Percentiles rank a stretch among this genome's conserved stretches.
These are phyloP conservation scores for Sinosuthora webbiana DNA, from an alignment of 2,113 vertebrate species.

Conservation along the genomic window DNA sequence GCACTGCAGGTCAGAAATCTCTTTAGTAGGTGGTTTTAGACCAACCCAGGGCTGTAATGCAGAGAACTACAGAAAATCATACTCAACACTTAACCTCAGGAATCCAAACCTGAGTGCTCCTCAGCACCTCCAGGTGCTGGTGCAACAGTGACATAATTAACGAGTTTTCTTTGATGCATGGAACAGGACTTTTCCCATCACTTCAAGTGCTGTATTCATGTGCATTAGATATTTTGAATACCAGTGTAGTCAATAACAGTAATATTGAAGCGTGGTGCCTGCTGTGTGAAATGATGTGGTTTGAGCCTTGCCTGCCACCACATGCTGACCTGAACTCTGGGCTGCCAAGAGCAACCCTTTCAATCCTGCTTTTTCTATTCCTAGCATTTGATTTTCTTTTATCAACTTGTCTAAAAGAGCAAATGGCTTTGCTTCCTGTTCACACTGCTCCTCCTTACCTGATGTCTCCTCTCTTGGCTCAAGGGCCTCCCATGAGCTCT, in stretches of 20 bases:
- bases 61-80: neutral
- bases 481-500: neutral
- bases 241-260: neutral
- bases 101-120: neutral
- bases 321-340: neutral
- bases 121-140: neutral
- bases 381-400: neutral
- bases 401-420: neutral
- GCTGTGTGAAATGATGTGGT: neutral
- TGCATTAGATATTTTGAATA: neutral
- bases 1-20: neutral
- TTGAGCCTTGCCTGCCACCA: neutral
- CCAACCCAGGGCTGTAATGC: neutral
- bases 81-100: neutral
- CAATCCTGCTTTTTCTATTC: neutral
- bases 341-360: neutral
- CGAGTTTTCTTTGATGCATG: neutral
- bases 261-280: neutral
- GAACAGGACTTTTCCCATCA: neutral
- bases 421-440: neutral
- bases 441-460: neutral
- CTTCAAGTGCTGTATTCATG: neutral
- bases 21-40: neutral
- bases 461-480: neutral
- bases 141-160: neutral